Base-by-base conservation (phyloP, 2,113 vertebrate species). In the Megaceryle torquata region DNA sequence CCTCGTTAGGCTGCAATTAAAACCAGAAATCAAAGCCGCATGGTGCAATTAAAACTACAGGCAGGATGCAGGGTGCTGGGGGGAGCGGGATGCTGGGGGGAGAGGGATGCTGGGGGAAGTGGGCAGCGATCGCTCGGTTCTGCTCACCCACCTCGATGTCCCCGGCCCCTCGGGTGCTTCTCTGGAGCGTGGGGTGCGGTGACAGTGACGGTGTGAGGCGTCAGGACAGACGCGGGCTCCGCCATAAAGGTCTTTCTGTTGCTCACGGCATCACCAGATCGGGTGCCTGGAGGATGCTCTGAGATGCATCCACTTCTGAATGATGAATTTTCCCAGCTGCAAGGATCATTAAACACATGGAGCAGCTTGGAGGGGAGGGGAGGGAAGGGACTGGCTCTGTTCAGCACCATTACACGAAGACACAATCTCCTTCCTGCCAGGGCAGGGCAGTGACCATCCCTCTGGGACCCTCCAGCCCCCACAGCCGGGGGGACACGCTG, bases 1-100 rank as follows among this genome's bases (percentile, higher is more conserved):
- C 61, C 84, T 95, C 70, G 59, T 95, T 96, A 95, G 78, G 91
- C 78, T 95, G 94, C 85, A 93, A 86, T 96, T 93, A 95, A 93
- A 97, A 72, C 67, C 65, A 31, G 89, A 78, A 93, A 89, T 95
- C 89, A 93, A 85, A 95, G 95, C 89, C 1, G 11, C 33, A 3
- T 15, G 59, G 86, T n/a, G 82, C 89, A 87, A 85, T 91, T 91
- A 95, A 22, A 91, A 19, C 51, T 5, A 15, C 4, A 4, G 1
- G 9, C 19, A 19, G 82, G 88, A 46, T 5, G 56, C 57, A 11
- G 48, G 48, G 24, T 50, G 48, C 48, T 50, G 44, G 22, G 11
- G 51, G 51, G 51, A 50, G 57, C 4, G 4, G 94, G 84, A 19
- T 89, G 94, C 84, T 17, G 33, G 1, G 10, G 72, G 79, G 6